phyloP scores from a whole-genome alignment of 2,888 invertebrate genomes.

The Apomyelois bistriatella region DNA sequence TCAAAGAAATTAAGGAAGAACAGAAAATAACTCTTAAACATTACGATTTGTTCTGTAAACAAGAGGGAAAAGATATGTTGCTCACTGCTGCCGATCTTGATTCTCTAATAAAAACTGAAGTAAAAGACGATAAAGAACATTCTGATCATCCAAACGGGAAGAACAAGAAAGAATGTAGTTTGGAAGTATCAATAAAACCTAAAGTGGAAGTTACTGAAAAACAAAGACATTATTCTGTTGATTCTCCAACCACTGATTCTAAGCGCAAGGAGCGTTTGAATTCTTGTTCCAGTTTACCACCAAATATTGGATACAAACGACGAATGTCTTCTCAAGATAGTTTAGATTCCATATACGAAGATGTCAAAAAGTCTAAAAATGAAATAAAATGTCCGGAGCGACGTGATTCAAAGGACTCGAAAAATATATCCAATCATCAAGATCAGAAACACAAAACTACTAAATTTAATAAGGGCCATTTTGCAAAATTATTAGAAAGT shows the following conservation, averaged over 20 bases:
- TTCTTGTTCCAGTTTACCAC: conserved; percentile 80
- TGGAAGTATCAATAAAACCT: conserved; percentile 38
- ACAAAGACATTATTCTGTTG: conserved; percentile 71
- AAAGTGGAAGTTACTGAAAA: conserved; percentile 61
- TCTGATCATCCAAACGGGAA: conserved; percentile 30
- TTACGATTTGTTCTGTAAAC: conserved; percentile 62
- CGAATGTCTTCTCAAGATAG: conserved; percentile 89
- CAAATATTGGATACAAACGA: conserved; percentile 84
- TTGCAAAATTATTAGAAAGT: conserved; percentile 79
- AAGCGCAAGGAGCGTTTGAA: conserved; percentile 82
- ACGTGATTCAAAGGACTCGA: conserved; percentile 85
- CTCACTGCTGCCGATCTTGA: conserved; percentile 21
- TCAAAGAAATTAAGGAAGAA: conserved; percentile 60
- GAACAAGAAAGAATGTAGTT: conserved; percentile 36
- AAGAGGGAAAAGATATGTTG: conserved; percentile 69
- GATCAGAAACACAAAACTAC: conserved; percentile 65
- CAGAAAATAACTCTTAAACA: conserved; percentile 52
- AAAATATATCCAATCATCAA: conserved; percentile 28
- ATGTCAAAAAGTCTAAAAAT: conserved; percentile 82
- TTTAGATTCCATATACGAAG: conserved; percentile 77
- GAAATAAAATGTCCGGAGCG: conserved; percentile 78
- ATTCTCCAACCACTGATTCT: conserved; percentile 63
- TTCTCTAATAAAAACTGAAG: conserved; percentile 51
- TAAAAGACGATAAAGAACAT: conserved; percentile 67
- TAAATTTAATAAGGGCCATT: conserved; percentile 81